Conservation (phyloP, 2,888 invertebrate species). For the Leucozona laternaria region DNA sequence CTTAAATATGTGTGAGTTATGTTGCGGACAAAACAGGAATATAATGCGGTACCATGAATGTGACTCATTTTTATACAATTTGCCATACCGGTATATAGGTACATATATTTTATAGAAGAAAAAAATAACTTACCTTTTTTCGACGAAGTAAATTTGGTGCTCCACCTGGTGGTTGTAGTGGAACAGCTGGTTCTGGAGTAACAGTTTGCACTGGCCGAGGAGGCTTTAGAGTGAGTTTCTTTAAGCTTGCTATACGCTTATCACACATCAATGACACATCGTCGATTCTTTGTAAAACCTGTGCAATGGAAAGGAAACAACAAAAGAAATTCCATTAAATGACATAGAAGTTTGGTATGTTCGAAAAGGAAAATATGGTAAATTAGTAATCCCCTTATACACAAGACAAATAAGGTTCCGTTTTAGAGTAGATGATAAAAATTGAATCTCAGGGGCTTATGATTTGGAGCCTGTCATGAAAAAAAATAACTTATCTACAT, state of each 20-base stretch:
- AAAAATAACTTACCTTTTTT: conserved; percentile 81
- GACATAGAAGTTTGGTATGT: conserved; percentile 21
- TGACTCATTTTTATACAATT: conserved; percentile 21
- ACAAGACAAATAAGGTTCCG: background rate
- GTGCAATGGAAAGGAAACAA: conserved; percentile 81
- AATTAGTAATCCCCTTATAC: background rate
- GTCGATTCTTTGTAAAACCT: conserved; percentile 96
- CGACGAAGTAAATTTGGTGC: conserved; percentile 84
- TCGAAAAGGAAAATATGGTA: background rate
- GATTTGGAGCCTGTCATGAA: no score
- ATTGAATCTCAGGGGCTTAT: no score
- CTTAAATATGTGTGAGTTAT: background rate
- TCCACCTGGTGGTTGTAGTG: conserved; percentile 86
- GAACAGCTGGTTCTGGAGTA: conserved; percentile 89
- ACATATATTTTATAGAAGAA: background rate
- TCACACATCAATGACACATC: conserved; percentile 97
- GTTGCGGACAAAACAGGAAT: conserved; percentile 1
- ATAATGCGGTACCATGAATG: background rate
- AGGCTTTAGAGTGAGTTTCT: conserved; percentile 89
- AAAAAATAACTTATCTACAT: no score
- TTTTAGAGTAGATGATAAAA: no score
- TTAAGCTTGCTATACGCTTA: conserved; percentile 90
- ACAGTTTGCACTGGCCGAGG: conserved; percentile 92
- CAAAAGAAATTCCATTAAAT: conserved; percentile 14
- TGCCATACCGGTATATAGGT: background rate